Percentiles rank a stretch among this genome's conserved stretches.
Conservation (phyloP, 2,888 invertebrate species). For the Cataglyphis cursor region DNA sequence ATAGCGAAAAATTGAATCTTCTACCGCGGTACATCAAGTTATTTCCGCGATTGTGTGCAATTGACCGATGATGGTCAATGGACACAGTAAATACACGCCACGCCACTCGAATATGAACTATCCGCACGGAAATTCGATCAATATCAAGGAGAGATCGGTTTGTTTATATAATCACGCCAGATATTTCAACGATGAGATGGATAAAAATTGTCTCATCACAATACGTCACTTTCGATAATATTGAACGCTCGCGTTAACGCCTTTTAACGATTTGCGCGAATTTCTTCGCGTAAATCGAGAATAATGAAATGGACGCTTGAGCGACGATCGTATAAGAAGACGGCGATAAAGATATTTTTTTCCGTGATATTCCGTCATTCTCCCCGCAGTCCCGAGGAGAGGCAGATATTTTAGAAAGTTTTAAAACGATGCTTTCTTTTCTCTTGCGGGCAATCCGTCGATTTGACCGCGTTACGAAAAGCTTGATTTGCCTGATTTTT, state of each 20-base stretch:
- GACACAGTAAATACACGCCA: constrained; percentile 1
- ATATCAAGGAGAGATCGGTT: neutral
- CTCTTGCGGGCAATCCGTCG: neutral
- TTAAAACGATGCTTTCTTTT: constrained; percentile 20
- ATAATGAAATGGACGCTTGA: neutral
- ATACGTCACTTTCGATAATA: neutral
- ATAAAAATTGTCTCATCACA: neutral
- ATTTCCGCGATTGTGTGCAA: neutral
- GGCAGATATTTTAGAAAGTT: constrained; percentile 60
- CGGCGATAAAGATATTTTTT: neutral
- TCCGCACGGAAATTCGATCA: constrained; percentile 12
- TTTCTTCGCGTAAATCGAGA: neutral
- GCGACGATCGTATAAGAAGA: neutral
- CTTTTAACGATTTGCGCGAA: neutral
- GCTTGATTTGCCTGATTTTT: neutral
- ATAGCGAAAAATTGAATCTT: neutral
- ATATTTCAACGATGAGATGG: constrained; percentile 14
- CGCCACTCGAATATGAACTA: neutral
- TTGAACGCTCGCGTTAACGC: neutral
- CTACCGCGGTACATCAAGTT: neutral
- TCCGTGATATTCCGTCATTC: constrained; percentile 4
- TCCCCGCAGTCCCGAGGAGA: neutral
- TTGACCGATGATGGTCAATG: constrained; percentile 10
- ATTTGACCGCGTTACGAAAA: neutral
- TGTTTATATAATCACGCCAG: constrained; percentile 10